Evolutionary conservation across 2,113 vertebrate genomes (phyloP).

Genomic region (Charadrius vociferus): DNA sequence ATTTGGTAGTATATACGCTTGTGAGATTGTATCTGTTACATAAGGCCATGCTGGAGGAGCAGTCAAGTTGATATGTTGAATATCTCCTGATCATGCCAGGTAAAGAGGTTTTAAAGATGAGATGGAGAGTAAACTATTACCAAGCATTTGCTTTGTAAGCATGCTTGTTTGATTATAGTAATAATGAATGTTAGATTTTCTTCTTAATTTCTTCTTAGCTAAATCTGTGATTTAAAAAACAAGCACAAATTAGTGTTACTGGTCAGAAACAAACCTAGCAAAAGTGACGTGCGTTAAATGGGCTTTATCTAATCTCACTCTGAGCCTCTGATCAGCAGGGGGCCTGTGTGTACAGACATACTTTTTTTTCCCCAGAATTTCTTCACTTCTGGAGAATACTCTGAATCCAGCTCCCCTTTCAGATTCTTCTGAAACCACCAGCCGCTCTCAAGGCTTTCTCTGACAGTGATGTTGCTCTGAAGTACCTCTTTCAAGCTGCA

Average conservation of each 20-base stretch:
- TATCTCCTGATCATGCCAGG: neutral
- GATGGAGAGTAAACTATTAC: neutral
- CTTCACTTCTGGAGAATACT: neutral
- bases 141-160: neutral
- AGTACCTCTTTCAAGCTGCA: neutral
- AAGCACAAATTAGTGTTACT: neutral
- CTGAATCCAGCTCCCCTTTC: neutral
- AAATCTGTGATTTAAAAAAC: neutral
- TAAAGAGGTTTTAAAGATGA: neutral
- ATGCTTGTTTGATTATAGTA: neutral
- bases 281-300: neutral
- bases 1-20: neutral
- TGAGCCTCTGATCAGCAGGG: neutral
- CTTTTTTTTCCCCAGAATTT: neutral
- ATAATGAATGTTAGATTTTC: neutral
- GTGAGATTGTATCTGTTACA: neutral
- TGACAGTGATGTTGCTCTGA: neutral
- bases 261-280: neutral
- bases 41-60: neutral
- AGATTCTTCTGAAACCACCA: neutral
- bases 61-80: neutral
- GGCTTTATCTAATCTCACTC: neutral
- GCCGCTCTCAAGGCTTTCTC: neutral
- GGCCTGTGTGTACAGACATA: fast-evolving
- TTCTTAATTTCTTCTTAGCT: neutral